Evolutionary conservation across 1,140 invertebrate genomes (phyloP), one percentile per base, ranked within the genome.

Genomic region (Aculops lycopersici): DNA sequence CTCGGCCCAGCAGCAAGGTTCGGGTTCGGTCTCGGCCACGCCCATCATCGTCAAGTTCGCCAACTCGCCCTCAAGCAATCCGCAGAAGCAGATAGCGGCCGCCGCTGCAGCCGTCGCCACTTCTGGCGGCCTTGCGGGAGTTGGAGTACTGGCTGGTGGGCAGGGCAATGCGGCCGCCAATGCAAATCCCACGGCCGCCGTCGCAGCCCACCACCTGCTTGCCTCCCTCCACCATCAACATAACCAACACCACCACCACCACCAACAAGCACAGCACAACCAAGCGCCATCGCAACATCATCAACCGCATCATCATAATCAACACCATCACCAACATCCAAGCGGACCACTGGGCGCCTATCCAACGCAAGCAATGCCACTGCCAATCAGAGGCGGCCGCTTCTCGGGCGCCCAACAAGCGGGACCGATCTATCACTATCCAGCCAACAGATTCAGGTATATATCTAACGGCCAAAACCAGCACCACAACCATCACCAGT

Each of bases 21-120:
- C n/a, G n/a, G n/a, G n/a, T n/a, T n/a, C n/a, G n/a, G n/a, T n/a
- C n/a, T 80, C 79, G 38, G 74, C 77, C 43, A 88, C 95, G 59
- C 81, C 84, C 24, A 90, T 98, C 50, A 92, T 84, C 24, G 90
- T 98, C 45, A 97, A 98, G 63, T 97, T 98, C 60, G 90, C 90
- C 45, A 97, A 97, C 61, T 94, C 86, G 57, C 78, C 80, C n/a
- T 83, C 77, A 63, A 31, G 24, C 24, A 31, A 31, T 31, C 24
- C 24, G 8, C 24, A 31, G 24, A 31, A 31, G 24, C 24, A 31
- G n/a, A 21, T 50, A 5, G 4, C 39, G 44, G 19, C 44, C 46
- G 35, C 19, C 42, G 31, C 39, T 37, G 20, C 40, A 41, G 20
- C 37, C 24, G 21, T 20, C 42, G 21, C 43, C n/a, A n/a, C n/a